Percentiles rank a stretch among this genome's conserved stretches.
Conservation (phyloP, 1,140 invertebrate species). For the Steinernema feltiae region DNA sequence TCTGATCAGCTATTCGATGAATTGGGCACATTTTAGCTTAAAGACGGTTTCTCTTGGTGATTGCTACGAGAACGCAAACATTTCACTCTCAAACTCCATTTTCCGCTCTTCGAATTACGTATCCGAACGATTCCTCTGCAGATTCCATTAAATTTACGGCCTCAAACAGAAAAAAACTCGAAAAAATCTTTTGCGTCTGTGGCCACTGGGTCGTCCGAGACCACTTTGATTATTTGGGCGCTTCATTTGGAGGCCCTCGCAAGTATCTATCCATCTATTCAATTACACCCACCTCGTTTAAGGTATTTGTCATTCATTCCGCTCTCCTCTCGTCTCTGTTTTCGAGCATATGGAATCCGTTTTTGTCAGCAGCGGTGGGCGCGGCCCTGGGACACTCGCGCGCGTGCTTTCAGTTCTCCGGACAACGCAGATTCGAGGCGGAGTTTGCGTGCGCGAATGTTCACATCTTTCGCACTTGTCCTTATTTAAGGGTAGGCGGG, state of each 20-base stretch:
- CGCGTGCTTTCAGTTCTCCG: not conserved
- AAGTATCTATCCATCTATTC: too few relatives aligned
- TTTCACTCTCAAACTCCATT: too few relatives aligned
- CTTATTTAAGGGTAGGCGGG: constrained; percentile 11
- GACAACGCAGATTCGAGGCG: constrained; percentile 11
- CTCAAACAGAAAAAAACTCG: not conserved
- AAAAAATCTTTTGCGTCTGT: not conserved
- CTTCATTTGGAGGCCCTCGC: not conserved
- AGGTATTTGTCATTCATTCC: too few relatives aligned
- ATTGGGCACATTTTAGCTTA: too few relatives aligned
- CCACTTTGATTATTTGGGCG: not conserved
- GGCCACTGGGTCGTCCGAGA: not conserved
- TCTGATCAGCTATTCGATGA: too few relatives aligned
- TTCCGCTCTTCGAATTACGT: not conserved
- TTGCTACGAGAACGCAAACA: too few relatives aligned
- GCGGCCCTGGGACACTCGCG: not conserved
- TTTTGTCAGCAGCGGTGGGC: too few relatives aligned
- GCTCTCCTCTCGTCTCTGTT: too few relatives aligned
- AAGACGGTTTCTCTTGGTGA: too few relatives aligned
- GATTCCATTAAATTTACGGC: constrained; percentile 3
- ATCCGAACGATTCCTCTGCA: not conserved
- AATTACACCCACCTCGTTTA: too few relatives aligned
- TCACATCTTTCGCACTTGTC: constrained; percentile 11
- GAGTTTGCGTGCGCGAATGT: not conserved
- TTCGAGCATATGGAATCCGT: too few relatives aligned